Evolutionary conservation across 2,113 vertebrate genomes (phyloP), one percentile per base, ranked within the genome.

Genomic region (Zapus hudsonius): DNA sequence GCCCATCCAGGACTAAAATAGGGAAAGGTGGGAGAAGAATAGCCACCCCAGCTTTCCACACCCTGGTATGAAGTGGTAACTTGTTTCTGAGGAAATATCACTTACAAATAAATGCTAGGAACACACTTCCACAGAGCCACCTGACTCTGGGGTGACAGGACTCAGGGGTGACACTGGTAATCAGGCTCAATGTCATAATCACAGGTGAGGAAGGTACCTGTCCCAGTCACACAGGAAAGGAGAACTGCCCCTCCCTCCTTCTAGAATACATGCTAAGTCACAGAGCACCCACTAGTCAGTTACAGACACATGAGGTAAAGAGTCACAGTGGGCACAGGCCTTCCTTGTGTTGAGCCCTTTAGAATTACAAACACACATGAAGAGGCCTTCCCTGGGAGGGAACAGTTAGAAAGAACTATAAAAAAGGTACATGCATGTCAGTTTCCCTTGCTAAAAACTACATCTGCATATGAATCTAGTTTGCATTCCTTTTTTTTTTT

Each of bases 381-480:
- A 0, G 4, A 23, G 61, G 29, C 69, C 52, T 92, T 72, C 79
- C 87, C 33, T 55, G 52, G 84, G 73, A 79, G 55, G 66, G 67
- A 82, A 4, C 1, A 87, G 70, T 73, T 93, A 82, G 36, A 91
- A 36, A 87, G 91, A 96, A 91, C 27, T 93, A 72, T 88, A 83
- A 93, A 96, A 95, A 87, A 69, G 25, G 23, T 38, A 64, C 94
- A 47, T 92, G 92, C 91, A 89, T 2, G 10, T 75, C 67, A 5
- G 16, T 42, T 96, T 19, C 92, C 88, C 44, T 67, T 42, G 44
- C 91, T 97, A 94, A 93, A 97, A 97, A 92, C 89, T 90, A 96
- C 82, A 94, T 83, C 78, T 94, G 79, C 29, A 25, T 94, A 92
- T 1, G 55, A 96, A 95, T 96, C 95, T 96, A 95, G 92, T 95